phyloP scores from a whole-genome alignment of 1,140 invertebrate species.

The Nasonia giraulti region DNA sequence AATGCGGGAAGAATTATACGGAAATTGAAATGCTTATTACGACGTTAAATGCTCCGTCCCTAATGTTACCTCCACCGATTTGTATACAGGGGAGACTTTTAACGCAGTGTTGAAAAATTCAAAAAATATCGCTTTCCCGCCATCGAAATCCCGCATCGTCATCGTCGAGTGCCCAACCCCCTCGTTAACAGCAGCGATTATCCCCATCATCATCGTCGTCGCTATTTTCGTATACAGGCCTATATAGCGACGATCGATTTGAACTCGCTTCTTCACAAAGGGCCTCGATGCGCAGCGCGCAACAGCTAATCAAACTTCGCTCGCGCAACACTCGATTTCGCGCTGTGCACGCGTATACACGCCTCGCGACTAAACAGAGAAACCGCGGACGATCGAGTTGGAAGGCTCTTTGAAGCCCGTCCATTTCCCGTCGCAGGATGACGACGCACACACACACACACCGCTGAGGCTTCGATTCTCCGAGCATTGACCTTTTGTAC shows the following conservation, averaged over 20 bases:
- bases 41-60: neutral
- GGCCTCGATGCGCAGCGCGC: neutral
- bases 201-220: neutral
- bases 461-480: neutral
- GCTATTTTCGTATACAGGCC: neutral
- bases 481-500: neutral
- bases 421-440: conserved; percentile 31
- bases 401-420: neutral
- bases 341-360: neutral
- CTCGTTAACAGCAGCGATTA: neutral
- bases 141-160: neutral
- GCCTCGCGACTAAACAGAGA: neutral
- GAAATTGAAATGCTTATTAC: neutral
- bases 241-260: neutral
- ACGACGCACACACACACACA: neutral
- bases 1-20: neutral
- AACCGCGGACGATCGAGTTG: neutral
- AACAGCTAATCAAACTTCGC: neutral
- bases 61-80: neutral
- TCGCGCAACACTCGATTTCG: neutral
- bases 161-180: neutral
- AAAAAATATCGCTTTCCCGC: neutral
- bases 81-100: neutral
- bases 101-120: neutral
- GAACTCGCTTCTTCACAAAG: neutral